Percentiles rank a stretch among this genome's conserved stretches.
phyloP scores from a whole-genome alignment of 2,888 invertebrate species.

The Rhagophthalmus giganteus region DNA sequence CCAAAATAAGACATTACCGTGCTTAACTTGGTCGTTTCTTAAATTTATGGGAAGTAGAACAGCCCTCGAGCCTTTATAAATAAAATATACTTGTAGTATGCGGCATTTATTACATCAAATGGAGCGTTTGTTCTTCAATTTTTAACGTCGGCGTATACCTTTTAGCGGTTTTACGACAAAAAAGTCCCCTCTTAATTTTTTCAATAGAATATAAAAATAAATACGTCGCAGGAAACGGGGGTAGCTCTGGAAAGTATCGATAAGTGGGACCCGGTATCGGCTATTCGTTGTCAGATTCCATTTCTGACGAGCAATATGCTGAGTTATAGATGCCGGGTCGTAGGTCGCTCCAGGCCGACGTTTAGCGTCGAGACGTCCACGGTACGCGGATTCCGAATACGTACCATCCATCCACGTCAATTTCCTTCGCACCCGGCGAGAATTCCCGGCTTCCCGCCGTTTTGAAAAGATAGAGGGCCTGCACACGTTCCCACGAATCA shows the following conservation, averaged over 20 bases:
- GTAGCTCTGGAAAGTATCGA: conserved; percentile 5
- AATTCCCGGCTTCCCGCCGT: not conserved
- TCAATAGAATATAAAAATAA: conserved; percentile 1
- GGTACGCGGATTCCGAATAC: conserved; percentile 13
- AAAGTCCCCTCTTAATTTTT: not conserved
- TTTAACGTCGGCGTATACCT: not conserved
- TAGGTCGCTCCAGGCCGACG: conserved; percentile 16
- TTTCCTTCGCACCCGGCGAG: conserved; percentile 7
- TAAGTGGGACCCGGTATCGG: conserved; percentile 12
- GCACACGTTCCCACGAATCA: conserved; percentile 1
- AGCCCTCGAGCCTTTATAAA: conserved; percentile 2
- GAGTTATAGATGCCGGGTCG: conserved; percentile 15
- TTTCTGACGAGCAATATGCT: conserved; percentile 20
- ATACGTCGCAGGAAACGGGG: not conserved
- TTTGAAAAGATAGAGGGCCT: conserved; percentile 3
- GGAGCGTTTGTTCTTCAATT: conserved; percentile 1
- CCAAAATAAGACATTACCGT: not conserved
- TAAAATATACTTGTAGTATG: conserved; percentile 3
- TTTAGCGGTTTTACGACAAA: not conserved
- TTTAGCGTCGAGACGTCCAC: conserved; percentile 11
- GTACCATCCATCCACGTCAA: conserved; percentile 11
- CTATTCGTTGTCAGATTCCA: conserved; percentile 18
- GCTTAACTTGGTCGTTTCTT: not conserved
- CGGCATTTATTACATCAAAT: conserved; percentile 4
- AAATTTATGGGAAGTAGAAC: not conserved